These are phyloP conservation scores for Hydropsyche tenuis DNA, from an alignment of 1,140 invertebrate species.

Conservation along the genomic window DNA sequence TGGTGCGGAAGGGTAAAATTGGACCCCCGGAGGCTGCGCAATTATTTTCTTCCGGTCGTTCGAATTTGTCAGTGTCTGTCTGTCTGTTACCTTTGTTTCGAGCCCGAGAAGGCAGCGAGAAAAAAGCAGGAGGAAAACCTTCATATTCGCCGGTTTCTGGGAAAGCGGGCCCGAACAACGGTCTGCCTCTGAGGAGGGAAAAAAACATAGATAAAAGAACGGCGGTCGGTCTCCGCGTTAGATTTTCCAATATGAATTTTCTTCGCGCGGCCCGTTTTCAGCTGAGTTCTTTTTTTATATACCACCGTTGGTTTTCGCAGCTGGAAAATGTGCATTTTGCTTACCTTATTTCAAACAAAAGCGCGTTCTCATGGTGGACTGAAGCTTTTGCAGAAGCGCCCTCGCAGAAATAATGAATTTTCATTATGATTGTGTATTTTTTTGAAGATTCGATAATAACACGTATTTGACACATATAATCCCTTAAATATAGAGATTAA, in stretches of 20 bases:
- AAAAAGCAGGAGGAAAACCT: slow-evolving; percentile 17
- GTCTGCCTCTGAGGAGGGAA: too few relatives aligned
- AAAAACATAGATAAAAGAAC: too few relatives aligned
- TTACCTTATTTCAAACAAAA: slow-evolving; percentile 28
- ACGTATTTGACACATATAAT: too few relatives aligned
- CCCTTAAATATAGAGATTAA: too few relatives aligned
- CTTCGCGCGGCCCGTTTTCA: slow-evolving; percentile 4
- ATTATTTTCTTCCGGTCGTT: slow-evolving; percentile 43
- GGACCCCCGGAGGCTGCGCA: slow-evolving; percentile 5
- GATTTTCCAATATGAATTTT: slow-evolving; percentile 40
- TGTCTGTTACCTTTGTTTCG: slow-evolving; percentile 34
- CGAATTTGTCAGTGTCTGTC: slow-evolving; percentile 25
- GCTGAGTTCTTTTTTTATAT: not conserved
- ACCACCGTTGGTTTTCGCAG: not conserved
- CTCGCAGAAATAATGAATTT: not conserved
- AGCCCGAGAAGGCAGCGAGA: slow-evolving; percentile 2
- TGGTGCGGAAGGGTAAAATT: slow-evolving; percentile 28
- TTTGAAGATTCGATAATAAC: not conserved
- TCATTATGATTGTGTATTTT: not conserved
- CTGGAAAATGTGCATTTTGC: slow-evolving; percentile 34
- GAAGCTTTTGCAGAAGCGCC: not conserved
- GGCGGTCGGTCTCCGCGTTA: slow-evolving; percentile 2
- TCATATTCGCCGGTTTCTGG: slow-evolving; percentile 22
- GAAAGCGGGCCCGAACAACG: not conserved
- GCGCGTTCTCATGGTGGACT: not conserved